Conservation (phyloP, 2,113 vertebrate species). For the Chloroceryle aenea region DNA sequence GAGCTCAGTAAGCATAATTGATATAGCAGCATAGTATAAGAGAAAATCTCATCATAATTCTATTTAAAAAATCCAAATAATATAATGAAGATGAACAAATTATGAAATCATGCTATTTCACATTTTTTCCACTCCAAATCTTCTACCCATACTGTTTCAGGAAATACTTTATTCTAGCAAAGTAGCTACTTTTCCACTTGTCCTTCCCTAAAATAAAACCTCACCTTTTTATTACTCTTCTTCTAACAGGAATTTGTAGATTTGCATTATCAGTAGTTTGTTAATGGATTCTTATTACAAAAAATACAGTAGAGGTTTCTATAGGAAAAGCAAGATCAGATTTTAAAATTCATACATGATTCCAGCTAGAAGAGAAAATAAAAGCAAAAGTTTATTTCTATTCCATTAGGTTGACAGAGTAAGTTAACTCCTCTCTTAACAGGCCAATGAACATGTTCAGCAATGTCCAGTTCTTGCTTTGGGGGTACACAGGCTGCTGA, state of each 20-base stretch:
- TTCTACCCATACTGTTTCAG: not conserved
- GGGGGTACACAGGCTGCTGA: not conserved
- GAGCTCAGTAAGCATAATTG: not conserved
- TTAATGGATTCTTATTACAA: not conserved
- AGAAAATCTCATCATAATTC: not conserved
- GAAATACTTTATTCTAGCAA: not conserved
- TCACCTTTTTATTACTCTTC: not conserved
- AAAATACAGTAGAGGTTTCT: not conserved
- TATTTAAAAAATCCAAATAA: not conserved
- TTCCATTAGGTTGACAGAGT: not conserved
- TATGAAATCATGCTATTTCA: not conserved
- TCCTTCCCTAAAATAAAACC: not conserved
- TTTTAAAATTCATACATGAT: not conserved
- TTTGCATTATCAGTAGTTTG: not conserved
- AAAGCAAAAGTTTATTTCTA: not conserved
- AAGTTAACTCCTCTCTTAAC: not conserved
- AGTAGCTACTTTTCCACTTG: not conserved
- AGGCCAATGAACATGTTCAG: not conserved
- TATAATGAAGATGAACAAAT: not conserved
- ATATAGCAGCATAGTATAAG: not conserved
- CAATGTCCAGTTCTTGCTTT: not conserved
- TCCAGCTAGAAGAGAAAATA: not conserved
- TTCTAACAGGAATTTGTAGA: not conserved
- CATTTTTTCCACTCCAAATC: not conserved
- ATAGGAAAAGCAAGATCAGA: not conserved